These are phyloP conservation scores for Enteromius argenteus DNA, from an alignment of 2,797 vertebrate species.

Conservation along the genomic window DNA sequence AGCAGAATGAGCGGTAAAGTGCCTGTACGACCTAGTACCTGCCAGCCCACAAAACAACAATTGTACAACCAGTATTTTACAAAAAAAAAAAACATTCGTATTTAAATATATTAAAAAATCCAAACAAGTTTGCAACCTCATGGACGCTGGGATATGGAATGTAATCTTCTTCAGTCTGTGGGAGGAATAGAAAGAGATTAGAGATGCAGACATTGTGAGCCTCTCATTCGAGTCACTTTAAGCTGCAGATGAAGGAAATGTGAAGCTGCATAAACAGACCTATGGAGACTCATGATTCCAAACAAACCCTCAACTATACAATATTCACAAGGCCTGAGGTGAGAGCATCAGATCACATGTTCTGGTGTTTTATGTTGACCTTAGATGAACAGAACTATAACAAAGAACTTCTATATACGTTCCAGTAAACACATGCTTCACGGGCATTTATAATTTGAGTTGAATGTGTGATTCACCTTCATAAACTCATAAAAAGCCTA, in stretches of 20 bases:
- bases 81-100: neutral
- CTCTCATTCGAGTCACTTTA: neutral
- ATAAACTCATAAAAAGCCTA: neutral
- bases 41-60: neutral
- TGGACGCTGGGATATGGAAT: constrained; percentile 98
- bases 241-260: constrained; percentile 17
- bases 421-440: neutral
- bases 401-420: neutral
- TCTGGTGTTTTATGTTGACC: neutral
- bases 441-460: neutral
- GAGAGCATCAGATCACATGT: neutral
- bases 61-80: neutral
- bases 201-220: neutral
- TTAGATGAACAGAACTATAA: neutral
- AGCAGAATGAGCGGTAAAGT: constrained; percentile 95
- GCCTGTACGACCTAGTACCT: constrained; percentile 91
- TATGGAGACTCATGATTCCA: constrained; percentile 10
- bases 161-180: constrained; percentile 96
- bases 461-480: neutral
- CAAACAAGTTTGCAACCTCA: constrained; percentile 81
- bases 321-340: neutral
- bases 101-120: neutral
- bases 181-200: constrained; percentile 65
- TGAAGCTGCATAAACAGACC: neutral
- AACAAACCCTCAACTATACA: constrained; percentile 9